Percentiles rank a stretch among this genome's conserved stretches.
phyloP scores from a whole-genome alignment of 2,888 invertebrate genomes.

The Embidobia sp. region DNA sequence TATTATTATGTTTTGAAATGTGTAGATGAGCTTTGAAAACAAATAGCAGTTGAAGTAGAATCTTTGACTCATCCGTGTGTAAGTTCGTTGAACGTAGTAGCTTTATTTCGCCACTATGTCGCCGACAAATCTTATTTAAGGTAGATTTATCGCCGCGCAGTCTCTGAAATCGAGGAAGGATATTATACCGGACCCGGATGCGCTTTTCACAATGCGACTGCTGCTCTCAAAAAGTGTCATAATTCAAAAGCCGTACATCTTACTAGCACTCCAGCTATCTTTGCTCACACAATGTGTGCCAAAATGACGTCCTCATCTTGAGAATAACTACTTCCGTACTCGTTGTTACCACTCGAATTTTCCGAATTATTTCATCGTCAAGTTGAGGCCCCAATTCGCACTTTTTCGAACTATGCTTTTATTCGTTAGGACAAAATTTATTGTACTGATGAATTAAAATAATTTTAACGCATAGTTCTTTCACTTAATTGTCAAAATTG shows the following conservation, averaged over 20 bases:
- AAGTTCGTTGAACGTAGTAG: constrained; percentile 63
- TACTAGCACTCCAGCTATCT: constrained; percentile 74
- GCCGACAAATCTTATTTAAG: constrained; percentile 77
- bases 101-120: constrained; percentile 68
- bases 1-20: constrained; percentile 43
- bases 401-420: neutral
- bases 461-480: too few species aligned
- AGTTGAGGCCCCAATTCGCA: constrained; percentile 2
- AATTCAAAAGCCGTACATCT: constrained; percentile 76
- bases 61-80: constrained; percentile 53
- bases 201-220: constrained; percentile 75
- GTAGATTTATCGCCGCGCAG: constrained; percentile 73
- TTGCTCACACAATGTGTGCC: constrained; percentile 74
- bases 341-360: constrained; percentile 64
- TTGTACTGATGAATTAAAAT: too few species aligned
- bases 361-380: constrained; percentile 59
- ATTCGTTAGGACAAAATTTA: neutral
- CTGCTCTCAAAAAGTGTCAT: constrained; percentile 78
- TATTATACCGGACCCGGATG: constrained; percentile 75
- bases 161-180: constrained; percentile 72
- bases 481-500: too few species aligned
- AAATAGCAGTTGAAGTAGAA: constrained; percentile 59
- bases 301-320: constrained; percentile 70
- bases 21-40: constrained; percentile 57
- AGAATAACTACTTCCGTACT: constrained; percentile 63